Evolutionary conservation across 2,797 vertebrate species (phyloP), one percentile per base, ranked within the genome.

Genomic region (Muraenolepis orangiensis): DNA sequence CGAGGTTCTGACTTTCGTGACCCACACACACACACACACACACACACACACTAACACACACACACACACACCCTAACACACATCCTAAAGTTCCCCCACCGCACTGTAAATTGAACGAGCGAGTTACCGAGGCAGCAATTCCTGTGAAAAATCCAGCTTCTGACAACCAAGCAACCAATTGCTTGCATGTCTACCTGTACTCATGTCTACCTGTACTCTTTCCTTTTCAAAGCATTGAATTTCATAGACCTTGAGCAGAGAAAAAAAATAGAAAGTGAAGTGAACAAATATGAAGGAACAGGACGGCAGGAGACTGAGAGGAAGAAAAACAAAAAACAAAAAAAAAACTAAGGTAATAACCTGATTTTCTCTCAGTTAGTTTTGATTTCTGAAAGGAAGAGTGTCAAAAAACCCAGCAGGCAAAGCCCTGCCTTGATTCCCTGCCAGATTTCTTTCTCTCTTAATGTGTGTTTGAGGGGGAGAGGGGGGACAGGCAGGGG

Each of bases 361-460:
- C 87, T 84, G 85, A 90, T 88, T 90, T 89, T 29, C 76, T 86
- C 87, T 90, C 84, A 88, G 89, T 87, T 90, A 89, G 83, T 86
- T 91, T 91, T 89, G 86, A 92, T 91, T 92, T 91, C 86, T 80
- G 88, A 86, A 79, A 88, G 87, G 90, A 91, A 91, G 88, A 82
- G 86, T 90, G 86, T 91, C 89, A 90, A 85, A 82, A 66, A 80
- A 87, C 86, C 77, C 89, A 90, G 89, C 88, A 78, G 88, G 89
- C 77, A 36, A 83, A 87, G 86, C 81, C 80, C 85, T 86, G 86
- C 84, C 87, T 86, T 77, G 79, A 87, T 85, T 84, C 82, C 79
- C 81, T 75, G 86, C 83, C 87, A 90, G 83, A 88, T 86, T 87
- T 86, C 82, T 82, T 14, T 68, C 29, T 16, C 29, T 68, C 66